phyloP scores from a whole-genome alignment of 2,888 invertebrate species.

The Busseola fusca region DNA sequence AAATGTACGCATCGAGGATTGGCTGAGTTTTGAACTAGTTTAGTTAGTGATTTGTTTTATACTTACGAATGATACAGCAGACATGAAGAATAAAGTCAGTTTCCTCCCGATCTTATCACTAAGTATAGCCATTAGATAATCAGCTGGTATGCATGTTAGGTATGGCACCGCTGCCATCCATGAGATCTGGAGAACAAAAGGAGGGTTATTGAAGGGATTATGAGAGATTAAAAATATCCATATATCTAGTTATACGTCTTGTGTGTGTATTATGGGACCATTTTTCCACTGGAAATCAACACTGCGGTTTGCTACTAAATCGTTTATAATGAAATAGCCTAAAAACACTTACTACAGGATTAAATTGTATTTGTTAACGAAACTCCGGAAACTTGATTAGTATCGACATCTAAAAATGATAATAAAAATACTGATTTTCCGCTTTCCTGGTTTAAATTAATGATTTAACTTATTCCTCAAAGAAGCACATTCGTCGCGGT shows the following conservation, averaged over 20 bases:
- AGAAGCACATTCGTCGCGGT: not conserved
- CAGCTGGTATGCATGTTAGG: constrained; percentile 69
- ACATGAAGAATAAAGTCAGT: constrained; percentile 71
- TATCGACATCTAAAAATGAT: not conserved
- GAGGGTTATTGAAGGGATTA: not conserved
- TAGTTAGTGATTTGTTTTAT: not conserved
- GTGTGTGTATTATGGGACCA: not conserved
- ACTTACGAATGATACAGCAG: constrained; percentile 69
- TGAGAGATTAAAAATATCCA: not conserved
- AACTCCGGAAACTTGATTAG: not conserved
- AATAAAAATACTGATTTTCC: not conserved
- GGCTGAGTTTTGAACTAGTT: not conserved
- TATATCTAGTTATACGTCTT: not conserved
- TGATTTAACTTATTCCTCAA: not conserved
- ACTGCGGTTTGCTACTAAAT: not conserved
- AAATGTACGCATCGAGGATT: not conserved
- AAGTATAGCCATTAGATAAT: constrained; percentile 71
- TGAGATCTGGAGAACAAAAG: constrained; percentile 71
- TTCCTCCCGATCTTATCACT: constrained; percentile 79
- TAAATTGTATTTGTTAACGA: not conserved
- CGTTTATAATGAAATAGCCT: not conserved
- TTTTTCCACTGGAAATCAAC: not conserved
- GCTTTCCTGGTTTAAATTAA: not conserved
- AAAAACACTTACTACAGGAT: not conserved
- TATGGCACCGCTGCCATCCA: constrained; percentile 80